phyloP scores from a whole-genome alignment of 2,113 vertebrate genomes.

The Dromas ardeola region DNA sequence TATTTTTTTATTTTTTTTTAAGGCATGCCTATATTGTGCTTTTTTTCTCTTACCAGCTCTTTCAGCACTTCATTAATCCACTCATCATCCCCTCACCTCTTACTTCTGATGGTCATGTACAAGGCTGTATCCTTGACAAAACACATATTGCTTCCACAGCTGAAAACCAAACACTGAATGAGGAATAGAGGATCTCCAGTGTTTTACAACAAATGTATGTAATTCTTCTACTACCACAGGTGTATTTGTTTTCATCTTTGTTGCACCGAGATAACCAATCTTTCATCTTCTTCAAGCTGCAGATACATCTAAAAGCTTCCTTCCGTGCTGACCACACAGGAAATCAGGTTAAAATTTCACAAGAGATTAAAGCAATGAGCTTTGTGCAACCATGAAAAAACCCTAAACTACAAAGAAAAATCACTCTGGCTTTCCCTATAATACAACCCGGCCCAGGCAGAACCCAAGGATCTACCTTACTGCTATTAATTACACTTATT shows the following conservation, averaged over 20 bases:
- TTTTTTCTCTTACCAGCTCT: neutral
- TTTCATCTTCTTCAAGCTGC: neutral
- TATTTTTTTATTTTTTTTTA: neutral
- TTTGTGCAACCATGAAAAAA: neutral
- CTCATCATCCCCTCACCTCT: neutral
- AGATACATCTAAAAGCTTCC: neutral
- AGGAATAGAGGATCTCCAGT: neutral
- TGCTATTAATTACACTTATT: neutral
- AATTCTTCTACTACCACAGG: neutral
- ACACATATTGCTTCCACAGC: neutral
- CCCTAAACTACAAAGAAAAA: neutral
- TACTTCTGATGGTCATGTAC: neutral
- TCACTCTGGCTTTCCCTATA: neutral
- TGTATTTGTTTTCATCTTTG: constrained; percentile 10
- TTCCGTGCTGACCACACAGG: neutral
- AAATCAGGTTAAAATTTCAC: constrained; percentile 7
- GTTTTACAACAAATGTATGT: neutral
- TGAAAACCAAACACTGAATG: neutral
- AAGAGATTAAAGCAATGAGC: neutral
- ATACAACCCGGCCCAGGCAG: neutral
- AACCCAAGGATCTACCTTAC: neutral
- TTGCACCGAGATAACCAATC: neutral
- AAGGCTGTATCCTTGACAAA: neutral
- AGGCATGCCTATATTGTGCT: neutral
- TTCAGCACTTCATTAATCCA: neutral